These are phyloP conservation scores for Rhagophthalmus giganteus DNA, from an alignment of 2,888 invertebrate genomes.

Conservation along the genomic window DNA sequence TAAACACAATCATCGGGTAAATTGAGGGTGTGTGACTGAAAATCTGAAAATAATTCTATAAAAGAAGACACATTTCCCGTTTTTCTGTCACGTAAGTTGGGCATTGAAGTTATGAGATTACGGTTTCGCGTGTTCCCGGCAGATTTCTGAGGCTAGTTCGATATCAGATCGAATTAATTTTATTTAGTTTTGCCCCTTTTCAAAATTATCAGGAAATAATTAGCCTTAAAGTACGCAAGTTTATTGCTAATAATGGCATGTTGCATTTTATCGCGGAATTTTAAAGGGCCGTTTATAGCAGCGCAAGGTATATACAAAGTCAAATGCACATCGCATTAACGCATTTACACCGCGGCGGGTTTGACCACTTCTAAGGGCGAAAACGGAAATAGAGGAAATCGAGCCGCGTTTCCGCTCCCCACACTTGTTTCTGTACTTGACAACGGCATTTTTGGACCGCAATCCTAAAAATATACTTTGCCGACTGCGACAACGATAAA, in stretches of 20 bases:
- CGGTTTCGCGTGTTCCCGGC: constrained; percentile 29
- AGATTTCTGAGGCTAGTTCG: constrained; percentile 22
- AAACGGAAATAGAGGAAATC: constrained; percentile 45
- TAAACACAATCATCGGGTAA: constrained; percentile 29
- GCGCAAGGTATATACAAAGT: too few species aligned
- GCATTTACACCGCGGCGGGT: constrained; percentile 39
- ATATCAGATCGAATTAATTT: constrained; percentile 34
- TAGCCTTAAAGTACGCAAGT: constrained; percentile 8
- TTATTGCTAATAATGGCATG: neutral
- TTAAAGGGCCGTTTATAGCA: neutral
- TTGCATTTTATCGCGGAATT: constrained; percentile 1
- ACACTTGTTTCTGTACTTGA: constrained; percentile 35
- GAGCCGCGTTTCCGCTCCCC: constrained; percentile 39
- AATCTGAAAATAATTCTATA: constrained; percentile 30
- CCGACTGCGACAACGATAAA: too few species aligned
- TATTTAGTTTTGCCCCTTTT: constrained; percentile 31
- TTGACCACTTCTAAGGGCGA: constrained; percentile 38
- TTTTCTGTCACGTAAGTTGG: constrained; percentile 28
- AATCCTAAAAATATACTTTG: too few species aligned
- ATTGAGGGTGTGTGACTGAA: constrained; percentile 28
- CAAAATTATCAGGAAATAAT: constrained; percentile 11
- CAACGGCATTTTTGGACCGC: constrained; percentile 9
- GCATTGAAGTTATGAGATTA: constrained; percentile 34
- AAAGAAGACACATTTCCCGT: constrained; percentile 27
- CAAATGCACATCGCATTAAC: constrained; percentile 37